Conservation (phyloP, 2,888 invertebrate species). For the Cephus nigrinus region DNA sequence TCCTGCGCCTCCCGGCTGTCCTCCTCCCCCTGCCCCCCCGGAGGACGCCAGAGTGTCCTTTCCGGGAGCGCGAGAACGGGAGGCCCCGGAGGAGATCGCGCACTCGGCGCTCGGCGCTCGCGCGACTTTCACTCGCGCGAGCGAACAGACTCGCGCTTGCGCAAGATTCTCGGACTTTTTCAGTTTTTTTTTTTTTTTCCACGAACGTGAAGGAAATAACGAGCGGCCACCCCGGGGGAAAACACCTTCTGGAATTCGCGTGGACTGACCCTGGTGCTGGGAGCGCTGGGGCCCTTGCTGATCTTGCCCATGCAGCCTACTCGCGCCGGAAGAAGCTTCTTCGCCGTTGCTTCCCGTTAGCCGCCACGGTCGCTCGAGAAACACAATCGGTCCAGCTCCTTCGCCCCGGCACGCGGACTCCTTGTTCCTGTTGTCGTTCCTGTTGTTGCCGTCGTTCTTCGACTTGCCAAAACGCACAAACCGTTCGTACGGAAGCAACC, state of each 20-base stretch:
- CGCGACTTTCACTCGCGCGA: conserved; percentile 9
- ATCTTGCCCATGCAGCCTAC: too few species aligned
- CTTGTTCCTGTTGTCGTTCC: too few species aligned
- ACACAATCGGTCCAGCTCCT: too few species aligned
- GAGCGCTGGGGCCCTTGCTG: too few species aligned
- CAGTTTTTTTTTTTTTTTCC: conserved; percentile 48
- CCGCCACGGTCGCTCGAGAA: too few species aligned
- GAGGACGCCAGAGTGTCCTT: conserved; percentile 23
- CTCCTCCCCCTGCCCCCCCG: conserved; percentile 43
- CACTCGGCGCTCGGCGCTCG: not conserved
- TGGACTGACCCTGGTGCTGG: too few species aligned
- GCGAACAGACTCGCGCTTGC: conserved; percentile 26
- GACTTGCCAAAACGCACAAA: not conserved
- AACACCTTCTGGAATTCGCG: conserved; percentile 11
- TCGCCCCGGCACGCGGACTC: too few species aligned
- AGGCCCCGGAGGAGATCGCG: not conserved
- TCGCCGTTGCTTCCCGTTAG: too few species aligned
- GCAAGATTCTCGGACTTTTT: conserved; percentile 43
- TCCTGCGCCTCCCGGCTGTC: conserved; percentile 43
- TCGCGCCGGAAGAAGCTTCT: too few species aligned
- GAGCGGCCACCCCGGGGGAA: conserved; percentile 26
- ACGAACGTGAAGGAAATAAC: conserved; percentile 49
- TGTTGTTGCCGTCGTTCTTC: too few species aligned
- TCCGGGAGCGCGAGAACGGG: not conserved
- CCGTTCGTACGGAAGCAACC: not conserved